Conservation (phyloP, 92 coral and sea anemone species). For the Micromussa lordhowensis region DNA sequence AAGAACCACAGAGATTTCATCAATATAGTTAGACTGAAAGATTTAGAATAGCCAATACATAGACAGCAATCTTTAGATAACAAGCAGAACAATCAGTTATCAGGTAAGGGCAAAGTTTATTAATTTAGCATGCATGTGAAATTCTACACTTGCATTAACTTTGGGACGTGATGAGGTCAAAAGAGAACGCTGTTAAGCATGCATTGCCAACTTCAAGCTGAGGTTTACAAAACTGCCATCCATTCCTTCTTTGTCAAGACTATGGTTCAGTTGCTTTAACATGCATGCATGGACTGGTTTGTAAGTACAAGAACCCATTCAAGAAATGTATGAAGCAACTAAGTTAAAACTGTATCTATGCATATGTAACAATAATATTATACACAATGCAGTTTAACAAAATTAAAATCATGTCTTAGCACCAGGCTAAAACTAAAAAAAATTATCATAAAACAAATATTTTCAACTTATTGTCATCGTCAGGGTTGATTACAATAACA, state of each 20-base stretch:
- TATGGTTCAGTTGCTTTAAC: conserved; percentile 32
- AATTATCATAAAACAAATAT: too few species aligned
- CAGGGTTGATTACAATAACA: too few species aligned
- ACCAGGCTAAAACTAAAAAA: not conserved
- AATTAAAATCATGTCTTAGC: not conserved
- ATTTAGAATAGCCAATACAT: not conserved
- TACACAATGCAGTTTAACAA: not conserved
- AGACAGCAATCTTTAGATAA: not conserved
- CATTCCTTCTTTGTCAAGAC: not conserved
- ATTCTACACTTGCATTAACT: not conserved
- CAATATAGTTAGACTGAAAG: not conserved
- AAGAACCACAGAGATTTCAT: not conserved
- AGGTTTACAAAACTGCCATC: not conserved
- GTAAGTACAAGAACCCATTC: conserved; percentile 26
- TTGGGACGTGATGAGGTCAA: not conserved
- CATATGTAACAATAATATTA: not conserved
- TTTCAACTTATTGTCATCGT: too few species aligned
- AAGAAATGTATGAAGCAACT: not conserved
- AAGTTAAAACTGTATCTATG: not conserved
- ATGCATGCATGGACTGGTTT: conserved; percentile 23
- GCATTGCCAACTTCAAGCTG: conserved; percentile 33
- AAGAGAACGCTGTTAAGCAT: not conserved
- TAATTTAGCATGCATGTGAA: not conserved
- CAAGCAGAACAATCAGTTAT: not conserved
- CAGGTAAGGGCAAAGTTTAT: not conserved